Evolutionary conservation across 2,888 invertebrate genomes (phyloP).

Genomic region (Eristalis tenax): DNA sequence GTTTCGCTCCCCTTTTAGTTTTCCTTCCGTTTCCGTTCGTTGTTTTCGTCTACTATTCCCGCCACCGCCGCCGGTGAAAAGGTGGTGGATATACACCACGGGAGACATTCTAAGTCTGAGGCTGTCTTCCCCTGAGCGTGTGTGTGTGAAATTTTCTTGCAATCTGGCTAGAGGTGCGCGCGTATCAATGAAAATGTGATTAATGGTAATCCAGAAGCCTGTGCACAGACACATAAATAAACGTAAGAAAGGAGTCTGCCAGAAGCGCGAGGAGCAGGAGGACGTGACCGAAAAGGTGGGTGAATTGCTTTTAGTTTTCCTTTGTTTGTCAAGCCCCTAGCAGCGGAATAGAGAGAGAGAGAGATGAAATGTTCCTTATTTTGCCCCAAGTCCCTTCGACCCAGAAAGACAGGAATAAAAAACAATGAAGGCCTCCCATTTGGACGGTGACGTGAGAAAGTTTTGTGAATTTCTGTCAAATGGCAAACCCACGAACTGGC

Average conservation of each 20-base stretch:
- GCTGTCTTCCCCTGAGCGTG: conserved; percentile 1
- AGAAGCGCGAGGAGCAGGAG: not conserved
- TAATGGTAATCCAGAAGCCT: conserved; percentile 49
- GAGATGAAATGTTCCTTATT: not conserved
- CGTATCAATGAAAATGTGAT: conserved; percentile 63
- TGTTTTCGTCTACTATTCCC: conserved; percentile 2
- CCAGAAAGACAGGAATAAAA: too few species aligned
- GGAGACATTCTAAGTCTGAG: not conserved
- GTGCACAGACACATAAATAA: conserved; percentile 45
- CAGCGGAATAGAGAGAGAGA: not conserved
- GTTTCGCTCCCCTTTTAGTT: not conserved
- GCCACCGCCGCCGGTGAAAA: not conserved
- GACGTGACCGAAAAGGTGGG: conserved; percentile 33
- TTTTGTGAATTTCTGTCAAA: not conserved
- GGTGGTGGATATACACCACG: not conserved
- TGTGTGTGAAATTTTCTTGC: conserved; percentile 6
- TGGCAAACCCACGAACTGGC: not conserved
- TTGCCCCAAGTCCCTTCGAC: not conserved
- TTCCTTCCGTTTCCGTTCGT: conserved; percentile 11
- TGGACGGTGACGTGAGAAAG: not conserved
- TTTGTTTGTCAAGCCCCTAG: not conserved
- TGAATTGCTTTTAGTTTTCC: conserved; percentile 6
- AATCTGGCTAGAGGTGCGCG: conserved; percentile 30
- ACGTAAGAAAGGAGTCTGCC: not conserved
- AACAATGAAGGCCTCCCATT: not conserved